phyloP scores from a whole-genome alignment of 2,888 invertebrate genomes.

The Hyposoter dolosus region DNA sequence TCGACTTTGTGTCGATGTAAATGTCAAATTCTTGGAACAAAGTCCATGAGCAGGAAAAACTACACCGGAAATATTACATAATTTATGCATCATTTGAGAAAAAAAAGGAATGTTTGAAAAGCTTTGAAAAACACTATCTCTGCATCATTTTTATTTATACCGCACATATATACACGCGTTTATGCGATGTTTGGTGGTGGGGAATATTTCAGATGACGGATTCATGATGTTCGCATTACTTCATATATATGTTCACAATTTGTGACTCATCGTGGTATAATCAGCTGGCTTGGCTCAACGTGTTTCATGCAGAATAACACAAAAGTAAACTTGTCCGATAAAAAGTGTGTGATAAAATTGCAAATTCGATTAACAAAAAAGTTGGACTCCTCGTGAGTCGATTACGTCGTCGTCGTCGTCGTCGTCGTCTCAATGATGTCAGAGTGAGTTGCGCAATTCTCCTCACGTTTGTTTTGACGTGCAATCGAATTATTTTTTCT shows the following conservation, averaged over 20 bases:
- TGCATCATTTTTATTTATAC: conserved; percentile 1
- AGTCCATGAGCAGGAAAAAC: not conserved
- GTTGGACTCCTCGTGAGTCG: conserved; percentile 11
- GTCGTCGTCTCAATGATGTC: conserved; percentile 35
- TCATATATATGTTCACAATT: conserved; percentile 3
- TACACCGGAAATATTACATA: not conserved
- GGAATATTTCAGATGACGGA: conserved; percentile 24
- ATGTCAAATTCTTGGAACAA: not conserved
- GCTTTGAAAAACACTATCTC: not conserved
- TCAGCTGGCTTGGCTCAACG: conserved; percentile 5
- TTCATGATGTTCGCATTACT: not conserved
- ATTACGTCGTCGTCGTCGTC: conserved; percentile 24
- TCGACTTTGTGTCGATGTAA: not conserved
- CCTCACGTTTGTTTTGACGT: conserved; percentile 29
- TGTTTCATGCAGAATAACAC: not conserved
- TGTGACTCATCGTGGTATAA: conserved; percentile 21
- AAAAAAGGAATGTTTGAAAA: not conserved
- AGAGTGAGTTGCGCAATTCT: conserved; percentile 39
- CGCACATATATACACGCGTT: not conserved
- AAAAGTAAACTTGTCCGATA: not conserved
- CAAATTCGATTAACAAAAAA: conserved; percentile 1
- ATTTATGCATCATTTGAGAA: not conserved
- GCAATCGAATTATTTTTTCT: not conserved
- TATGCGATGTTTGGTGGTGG: conserved; percentile 11
- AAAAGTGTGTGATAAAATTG: not conserved